These are phyloP conservation scores for Sycophila sp. DNA, from an alignment of 1,140 invertebrate genomes.

Conservation along the genomic window DNA sequence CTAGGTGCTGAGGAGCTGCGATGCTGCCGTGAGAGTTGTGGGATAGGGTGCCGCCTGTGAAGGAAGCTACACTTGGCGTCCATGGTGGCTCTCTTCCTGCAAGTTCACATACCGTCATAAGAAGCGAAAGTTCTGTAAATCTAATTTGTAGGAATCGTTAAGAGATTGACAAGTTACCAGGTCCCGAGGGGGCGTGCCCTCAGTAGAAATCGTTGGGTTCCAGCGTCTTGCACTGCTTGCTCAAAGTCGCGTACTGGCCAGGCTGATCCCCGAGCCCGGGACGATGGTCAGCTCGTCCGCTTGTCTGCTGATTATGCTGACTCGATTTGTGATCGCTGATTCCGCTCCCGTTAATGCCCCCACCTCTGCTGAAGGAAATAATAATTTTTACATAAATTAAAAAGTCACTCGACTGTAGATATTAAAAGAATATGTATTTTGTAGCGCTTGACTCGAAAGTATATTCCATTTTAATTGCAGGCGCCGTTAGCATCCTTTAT, in stretches of 20 bases:
- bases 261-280: constrained; percentile 66
- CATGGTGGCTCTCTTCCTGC: constrained; percentile 64
- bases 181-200: constrained; percentile 71
- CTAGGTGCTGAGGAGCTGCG: constrained; percentile 50
- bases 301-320: constrained; percentile 66
- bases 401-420: neutral
- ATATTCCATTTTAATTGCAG: neutral
- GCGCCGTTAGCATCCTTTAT: neutral
- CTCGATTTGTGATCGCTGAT: constrained; percentile 62
- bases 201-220: constrained; percentile 94
- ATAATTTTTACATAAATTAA: constrained; percentile 23
- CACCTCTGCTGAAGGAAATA: constrained; percentile 60
- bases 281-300: constrained; percentile 66
- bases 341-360: constrained; percentile 64
- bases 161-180: constrained; percentile 58
- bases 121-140: neutral
- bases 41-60: constrained; percentile 60
- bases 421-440: neutral
- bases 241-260: constrained; percentile 89
- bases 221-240: constrained; percentile 94
- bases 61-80: constrained; percentile 63
- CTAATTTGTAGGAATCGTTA: too few relatives aligned
- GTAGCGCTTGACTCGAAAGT: neutral
- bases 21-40: constrained; percentile 60
- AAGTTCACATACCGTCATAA: neutral